Conservation (phyloP, 2,113 vertebrate genomes). For the Dipodomys merriami region DNA sequence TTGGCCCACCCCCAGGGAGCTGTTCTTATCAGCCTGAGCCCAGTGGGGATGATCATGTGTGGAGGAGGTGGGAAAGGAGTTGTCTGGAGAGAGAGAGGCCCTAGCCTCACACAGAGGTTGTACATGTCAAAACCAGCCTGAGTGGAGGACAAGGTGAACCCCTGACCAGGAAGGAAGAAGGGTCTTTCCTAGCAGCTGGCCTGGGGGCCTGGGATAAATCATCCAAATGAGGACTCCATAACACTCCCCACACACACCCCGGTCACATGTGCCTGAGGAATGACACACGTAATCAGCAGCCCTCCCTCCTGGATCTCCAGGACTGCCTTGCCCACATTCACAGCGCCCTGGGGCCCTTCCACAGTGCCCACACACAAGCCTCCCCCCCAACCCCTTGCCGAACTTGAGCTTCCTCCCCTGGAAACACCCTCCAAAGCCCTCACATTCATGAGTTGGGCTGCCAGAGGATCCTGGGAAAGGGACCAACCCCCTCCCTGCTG, state of each 20-base stretch:
- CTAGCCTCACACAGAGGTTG: background rate
- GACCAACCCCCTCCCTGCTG: slow-evolving; percentile 15
- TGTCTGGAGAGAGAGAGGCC: background rate
- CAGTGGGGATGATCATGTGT: background rate
- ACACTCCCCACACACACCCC: background rate
- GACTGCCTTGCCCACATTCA: background rate
- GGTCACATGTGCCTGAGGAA: background rate
- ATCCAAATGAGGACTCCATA: background rate
- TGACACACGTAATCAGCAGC: slow-evolving; percentile 16
- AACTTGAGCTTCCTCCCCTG: background rate
- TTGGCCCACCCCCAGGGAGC: background rate
- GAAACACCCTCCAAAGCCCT: background rate
- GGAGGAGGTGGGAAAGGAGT: background rate
- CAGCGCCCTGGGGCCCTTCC: background rate
- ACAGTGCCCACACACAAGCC: background rate
- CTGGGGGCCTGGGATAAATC: slow-evolving; percentile 40
- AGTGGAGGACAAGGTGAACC: background rate
- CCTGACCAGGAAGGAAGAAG: background rate
- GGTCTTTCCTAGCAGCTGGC: slow-evolving; percentile 46
- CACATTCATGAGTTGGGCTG: slow-evolving; percentile 7
- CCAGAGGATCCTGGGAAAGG: slow-evolving; percentile 60
- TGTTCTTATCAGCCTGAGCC: background rate
- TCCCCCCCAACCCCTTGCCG: background rate
- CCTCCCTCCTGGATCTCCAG: background rate
- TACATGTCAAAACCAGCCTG: background rate